phyloP scores from a whole-genome alignment of 2,888 invertebrate species.

The Cotesia congregata region DNA sequence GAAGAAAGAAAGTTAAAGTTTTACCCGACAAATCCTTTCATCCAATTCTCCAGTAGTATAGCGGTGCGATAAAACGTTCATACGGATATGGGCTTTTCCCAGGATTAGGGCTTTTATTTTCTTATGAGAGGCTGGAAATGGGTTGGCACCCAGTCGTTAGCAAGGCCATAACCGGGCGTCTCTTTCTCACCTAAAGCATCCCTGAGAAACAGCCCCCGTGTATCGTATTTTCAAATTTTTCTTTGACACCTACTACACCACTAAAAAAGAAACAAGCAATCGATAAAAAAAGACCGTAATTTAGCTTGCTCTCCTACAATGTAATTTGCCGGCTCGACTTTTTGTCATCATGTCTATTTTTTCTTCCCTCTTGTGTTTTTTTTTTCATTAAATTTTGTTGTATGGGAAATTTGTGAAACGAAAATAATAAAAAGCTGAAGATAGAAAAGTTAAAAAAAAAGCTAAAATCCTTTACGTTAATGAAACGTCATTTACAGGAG shows the following conservation, averaged over 20 bases:
- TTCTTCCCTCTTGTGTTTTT: not conserved
- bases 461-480: not conserved
- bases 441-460: not conserved
- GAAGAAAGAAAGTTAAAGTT: conserved; percentile 36
- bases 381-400: not conserved
- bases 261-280: not conserved
- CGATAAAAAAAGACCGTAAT: not conserved
- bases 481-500: not conserved
- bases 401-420: not conserved
- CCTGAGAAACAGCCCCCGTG: conserved; percentile 16
- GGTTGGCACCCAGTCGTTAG: conserved; percentile 46
- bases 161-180: conserved; percentile 37
- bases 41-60: conserved; percentile 44
- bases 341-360: not conserved
- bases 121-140: conserved; percentile 46
- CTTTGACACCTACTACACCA: conserved; percentile 6
- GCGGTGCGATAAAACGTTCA: conserved; percentile 36
- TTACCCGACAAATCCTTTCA: conserved; percentile 49
- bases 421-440: conserved; percentile 7
- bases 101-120: conserved; percentile 51
- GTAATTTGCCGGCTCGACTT: not conserved
- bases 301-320: not conserved
- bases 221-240: conserved; percentile 21
- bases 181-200: conserved; percentile 12
- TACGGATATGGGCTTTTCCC: conserved; percentile 24